Evolutionary conservation across 2,113 vertebrate species (phyloP).

Genomic region (Trichomycterus rosablanca): DNA sequence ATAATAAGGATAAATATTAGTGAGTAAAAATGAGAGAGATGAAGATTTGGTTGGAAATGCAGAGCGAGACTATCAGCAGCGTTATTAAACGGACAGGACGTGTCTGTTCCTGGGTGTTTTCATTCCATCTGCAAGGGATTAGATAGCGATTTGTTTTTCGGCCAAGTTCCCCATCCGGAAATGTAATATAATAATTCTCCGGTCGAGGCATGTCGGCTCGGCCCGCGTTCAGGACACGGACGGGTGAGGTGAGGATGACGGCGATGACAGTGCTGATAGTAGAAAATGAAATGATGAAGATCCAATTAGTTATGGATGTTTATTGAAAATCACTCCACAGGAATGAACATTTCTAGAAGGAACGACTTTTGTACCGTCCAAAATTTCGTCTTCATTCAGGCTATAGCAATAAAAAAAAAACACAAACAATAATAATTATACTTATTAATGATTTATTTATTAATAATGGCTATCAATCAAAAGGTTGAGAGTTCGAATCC

Average conservation of each 20-base stretch:
- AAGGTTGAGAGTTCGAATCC: too few relatives aligned
- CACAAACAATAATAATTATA: too few relatives aligned
- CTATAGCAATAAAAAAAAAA: too few relatives aligned
- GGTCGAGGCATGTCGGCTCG: slow-evolving; percentile 19
- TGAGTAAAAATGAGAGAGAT: not conserved
- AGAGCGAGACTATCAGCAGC: slow-evolving; percentile 4
- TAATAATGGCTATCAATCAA: too few relatives aligned
- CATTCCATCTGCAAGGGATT: slow-evolving; percentile 38
- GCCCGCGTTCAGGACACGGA: not conserved
- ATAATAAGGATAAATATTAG: too few relatives aligned
- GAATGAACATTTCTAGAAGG: too few relatives aligned
- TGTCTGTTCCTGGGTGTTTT: slow-evolving; percentile 28
- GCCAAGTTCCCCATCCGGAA: slow-evolving; percentile 29
- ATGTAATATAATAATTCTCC: slow-evolving; percentile 17
- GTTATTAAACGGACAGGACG: slow-evolving; percentile 29
- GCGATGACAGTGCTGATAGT: not conserved
- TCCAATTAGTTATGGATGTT: not conserved
- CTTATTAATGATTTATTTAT: too few relatives aligned
- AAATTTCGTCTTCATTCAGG: too few relatives aligned
- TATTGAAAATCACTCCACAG: too few relatives aligned
- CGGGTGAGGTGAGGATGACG: slow-evolving; percentile 15
- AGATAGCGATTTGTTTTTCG: slow-evolving; percentile 21
- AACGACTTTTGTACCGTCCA: too few relatives aligned
- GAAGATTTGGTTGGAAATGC: not conserved
- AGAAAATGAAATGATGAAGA: not conserved